Base-by-base conservation (phyloP, 2,888 invertebrate genomes). In the Lasioglossum pauxillum region DNA sequence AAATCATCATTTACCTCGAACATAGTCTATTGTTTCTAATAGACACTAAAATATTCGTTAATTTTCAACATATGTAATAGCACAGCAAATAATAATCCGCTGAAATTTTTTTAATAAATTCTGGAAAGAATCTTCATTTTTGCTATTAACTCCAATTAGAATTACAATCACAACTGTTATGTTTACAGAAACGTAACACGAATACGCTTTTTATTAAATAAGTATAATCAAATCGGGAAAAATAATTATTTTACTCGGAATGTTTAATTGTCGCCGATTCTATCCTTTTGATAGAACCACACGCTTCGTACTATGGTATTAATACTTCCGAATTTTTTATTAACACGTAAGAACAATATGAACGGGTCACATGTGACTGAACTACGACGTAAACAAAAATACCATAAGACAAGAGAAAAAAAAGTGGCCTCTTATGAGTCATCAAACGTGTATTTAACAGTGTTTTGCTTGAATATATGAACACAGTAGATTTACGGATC, bases 311-410 rank as follows among this genome's bases (percentile, higher is more conserved):
- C 1, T n/a, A 38, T 23, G 5, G n/a, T n/a, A n/a, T n/a, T 2
- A 38, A 23, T 23, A 41, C 23, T 7, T 27, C 14, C 1, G 19
- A 35, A n/a, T 5, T 41, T 12, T 38, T 23, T 41, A 41, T 71
- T n/a, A 12, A 71, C 14, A n/a, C 5, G 2, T 1, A n/a, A 14
- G 5, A 71, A 23, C 41, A n/a, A 41, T 41, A 41, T 14, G 5
- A n/a, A 14, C 41, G 4, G 5, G 5, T 10, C 35, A 16, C n/a
- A 19, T 44, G 27, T 19, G 35, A 23, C 41, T 77, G 16, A 80
- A 44, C 67, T 27, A 19, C 5, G 35, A 27, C 53, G 27, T 69
- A 75, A 82, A 81, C 69, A 82, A 35, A 41, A 82, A 31, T 41
- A 38, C 3, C 12, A 14, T 8, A 41, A 41, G 3, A 19, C 7